Base-by-base conservation (phyloP, 2,113 vertebrate genomes). In the Aleadryas rufinucha region DNA sequence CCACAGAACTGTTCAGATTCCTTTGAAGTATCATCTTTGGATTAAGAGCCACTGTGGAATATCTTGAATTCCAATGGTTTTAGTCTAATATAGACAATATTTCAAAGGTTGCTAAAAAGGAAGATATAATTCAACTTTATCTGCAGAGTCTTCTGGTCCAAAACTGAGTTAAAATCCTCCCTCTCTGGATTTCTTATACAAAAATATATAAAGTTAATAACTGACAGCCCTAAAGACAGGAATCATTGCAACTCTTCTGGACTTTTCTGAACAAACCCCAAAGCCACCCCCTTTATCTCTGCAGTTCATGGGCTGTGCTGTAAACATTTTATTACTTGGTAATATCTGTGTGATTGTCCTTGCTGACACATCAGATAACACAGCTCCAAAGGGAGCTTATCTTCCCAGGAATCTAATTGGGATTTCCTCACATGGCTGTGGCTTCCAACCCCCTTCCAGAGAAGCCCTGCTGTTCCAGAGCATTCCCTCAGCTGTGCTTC, bases 311-410 rank as follows among this genome's bases (percentile, higher is more conserved):
- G 84, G 71, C 56, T 22, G 23, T 18, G 63, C 30, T 88, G 64
- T 97, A 94, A 96, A 85, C 89, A 88, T 84, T 95, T 94, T 95
- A 97, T 94, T 87, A 91, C 71, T 56, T 87, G 93, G 93, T 93
- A 72, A 37, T 22, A 66, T 70, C 70, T 57, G 18, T 8, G 50
- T 35, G 59, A 33, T 22, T 71, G 69, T 66, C 88, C 60, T 93
- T 89, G 90, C 66, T 96, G 94, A 91, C 79, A 60, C 39, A 89
- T 26, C 78, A 90, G 52, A 90, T 53, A 82, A 87, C 41, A 53
- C 8, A 59, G 42, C 19, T 84, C 91, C 63, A 74, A 77, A 61
- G 11, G 35, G 37, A 76, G n/a, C 6, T 95, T 69, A 79, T 89
- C 87, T 76, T 75, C 39, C 88, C 49, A 61, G 78, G 76, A 77